Base-by-base conservation (phyloP, 2,113 vertebrate genomes). In the Rhinogobius similis region DNA sequence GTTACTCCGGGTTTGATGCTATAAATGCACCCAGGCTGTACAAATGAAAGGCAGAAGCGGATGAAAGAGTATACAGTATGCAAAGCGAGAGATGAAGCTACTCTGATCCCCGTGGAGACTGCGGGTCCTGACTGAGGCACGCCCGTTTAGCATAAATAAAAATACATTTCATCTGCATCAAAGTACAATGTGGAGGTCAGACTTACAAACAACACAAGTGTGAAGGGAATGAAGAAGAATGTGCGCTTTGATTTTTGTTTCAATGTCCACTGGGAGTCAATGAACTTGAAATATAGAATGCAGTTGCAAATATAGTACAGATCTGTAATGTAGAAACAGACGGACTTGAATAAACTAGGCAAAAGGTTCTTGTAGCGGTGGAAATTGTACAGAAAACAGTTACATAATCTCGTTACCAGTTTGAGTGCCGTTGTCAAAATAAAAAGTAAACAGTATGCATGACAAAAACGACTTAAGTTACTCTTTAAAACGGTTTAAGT, bases 41-140 rank as follows among this genome's bases (percentile, higher is more conserved):
- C 65, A 64, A 75, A 79, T 69, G 21, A 74, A 67, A 75, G 67
- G 52, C 27, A 11, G 38, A 18, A 41, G 4, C 32, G 4, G 67
- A 70, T 77, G 21, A 71, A 75, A 59, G 66, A 53, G 63, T 48
- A n/a, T n/a, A 55, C 32, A 27, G 26, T 32, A 21, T 68, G 43
- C 44, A 63, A 59, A 67, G 27, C 0, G 27, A 70, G 23, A 55
- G 32, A 14, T 16, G 10, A 62, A 62, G 68, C 38, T 66, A 11
- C 29, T 20, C 65, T 39, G 50, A 64, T 68, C 64, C 43, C 59
- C 0, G 0, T 39, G 20, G 71, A 77, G 52, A 71, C 73, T 67
- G 67, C 20, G 59, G 67, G 7, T 32, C 23, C 39, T 6, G 7
- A 4, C 38, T 36, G 62, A 56, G 53, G 55, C 10, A 38, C 56